phyloP scores from a whole-genome alignment of 2,113 vertebrate species.

The Shinisaurus crocodilurus region DNA sequence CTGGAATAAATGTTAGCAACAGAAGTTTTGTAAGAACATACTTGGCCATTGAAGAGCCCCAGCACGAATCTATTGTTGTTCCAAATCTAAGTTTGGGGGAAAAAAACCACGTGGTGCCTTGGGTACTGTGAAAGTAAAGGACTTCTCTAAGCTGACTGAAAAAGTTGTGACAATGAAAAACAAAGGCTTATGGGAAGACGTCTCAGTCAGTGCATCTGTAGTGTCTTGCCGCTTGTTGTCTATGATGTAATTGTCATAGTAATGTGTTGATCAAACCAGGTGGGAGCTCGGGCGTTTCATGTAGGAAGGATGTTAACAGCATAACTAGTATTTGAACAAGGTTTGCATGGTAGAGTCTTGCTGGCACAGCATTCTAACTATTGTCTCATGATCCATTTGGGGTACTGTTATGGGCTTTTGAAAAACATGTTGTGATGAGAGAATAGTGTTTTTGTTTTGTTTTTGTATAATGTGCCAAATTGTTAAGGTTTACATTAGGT shows the following conservation, averaged over 20 bases:
- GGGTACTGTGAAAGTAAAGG: neutral
- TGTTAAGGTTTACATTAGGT: neutral
- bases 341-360: neutral
- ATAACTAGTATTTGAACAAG: neutral
- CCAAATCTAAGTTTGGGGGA: neutral
- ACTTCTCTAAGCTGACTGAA: neutral
- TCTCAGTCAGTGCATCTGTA: neutral
- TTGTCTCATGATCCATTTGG: neutral
- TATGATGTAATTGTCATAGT: neutral
- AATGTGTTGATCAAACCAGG: neutral
- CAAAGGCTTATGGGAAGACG: neutral
- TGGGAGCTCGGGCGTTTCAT: neutral
- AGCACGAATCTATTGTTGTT: neutral
- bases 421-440: neutral
- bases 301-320: neutral
- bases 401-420: too few relatives aligned
- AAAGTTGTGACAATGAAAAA: neutral
- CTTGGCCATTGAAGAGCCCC: neutral
- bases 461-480: neutral
- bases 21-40: too few relatives aligned
- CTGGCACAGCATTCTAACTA: neutral
- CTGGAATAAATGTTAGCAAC: neutral
- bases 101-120: neutral
- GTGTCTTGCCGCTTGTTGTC: neutral
- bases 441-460: neutral